Percentiles rank a stretch among this genome's conserved stretches.
Evolutionary conservation across 2,888 invertebrate genomes (phyloP).

Genomic region (Tenthredo mesomela): DNA sequence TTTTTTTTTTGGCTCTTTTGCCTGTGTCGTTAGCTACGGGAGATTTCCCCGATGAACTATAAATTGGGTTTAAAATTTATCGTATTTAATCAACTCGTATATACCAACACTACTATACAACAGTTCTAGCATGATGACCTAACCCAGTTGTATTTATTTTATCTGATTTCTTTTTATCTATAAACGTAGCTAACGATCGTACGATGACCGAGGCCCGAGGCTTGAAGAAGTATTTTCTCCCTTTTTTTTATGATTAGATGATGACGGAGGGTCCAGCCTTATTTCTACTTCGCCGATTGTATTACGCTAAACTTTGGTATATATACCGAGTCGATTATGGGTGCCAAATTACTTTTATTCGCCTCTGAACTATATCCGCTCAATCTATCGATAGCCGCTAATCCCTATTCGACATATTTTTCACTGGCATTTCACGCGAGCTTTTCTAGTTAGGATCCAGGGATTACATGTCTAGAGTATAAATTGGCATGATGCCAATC

Average conservation of each 20-base stretch:
- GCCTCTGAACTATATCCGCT: no score
- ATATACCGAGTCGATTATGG: background rate
- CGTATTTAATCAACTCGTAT: conserved; percentile 1
- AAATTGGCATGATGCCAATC: conserved; percentile 32
- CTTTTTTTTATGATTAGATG: background rate
- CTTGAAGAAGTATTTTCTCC: background rate
- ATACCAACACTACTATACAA: background rate
- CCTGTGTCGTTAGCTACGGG: background rate
- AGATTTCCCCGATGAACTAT: background rate
- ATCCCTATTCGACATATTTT: conserved; percentile 7
- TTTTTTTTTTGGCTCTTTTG: background rate
- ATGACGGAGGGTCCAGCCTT: background rate
- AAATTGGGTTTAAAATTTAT: background rate
- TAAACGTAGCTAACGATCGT: background rate
- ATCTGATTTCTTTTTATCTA: background rate
- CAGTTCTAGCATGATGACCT: background rate
- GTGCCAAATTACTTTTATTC: background rate
- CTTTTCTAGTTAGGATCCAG: background rate
- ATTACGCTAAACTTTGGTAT: background rate
- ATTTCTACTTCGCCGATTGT: background rate
- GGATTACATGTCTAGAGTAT: conserved; percentile 22
- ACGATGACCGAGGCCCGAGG: conserved; percentile 3
- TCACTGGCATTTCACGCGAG: background rate
- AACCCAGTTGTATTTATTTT: background rate
- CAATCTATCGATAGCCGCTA: conserved; percentile 1